Evolutionary conservation across 2,113 vertebrate species (phyloP).

Genomic region (Lasiurus cinereus): DNA sequence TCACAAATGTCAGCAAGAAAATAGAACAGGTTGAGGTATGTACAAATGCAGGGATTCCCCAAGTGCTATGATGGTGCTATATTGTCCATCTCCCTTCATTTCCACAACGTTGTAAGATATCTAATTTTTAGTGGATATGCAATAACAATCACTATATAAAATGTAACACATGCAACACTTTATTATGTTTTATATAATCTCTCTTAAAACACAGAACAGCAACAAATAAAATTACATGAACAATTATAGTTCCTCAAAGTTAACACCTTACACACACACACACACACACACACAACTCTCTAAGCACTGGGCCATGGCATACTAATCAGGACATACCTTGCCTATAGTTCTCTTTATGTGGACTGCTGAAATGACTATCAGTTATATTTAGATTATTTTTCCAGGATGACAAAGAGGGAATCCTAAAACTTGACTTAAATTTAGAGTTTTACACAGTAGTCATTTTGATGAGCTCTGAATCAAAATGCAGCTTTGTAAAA

Average conservation of each 20-base stretch:
- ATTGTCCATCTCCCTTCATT: slow-evolving; percentile 31
- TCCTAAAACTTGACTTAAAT: slow-evolving; percentile 23
- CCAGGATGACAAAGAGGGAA: neutral
- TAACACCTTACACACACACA: neutral
- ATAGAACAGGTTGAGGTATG: neutral
- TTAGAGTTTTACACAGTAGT: neutral
- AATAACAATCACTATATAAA: slow-evolving; percentile 18
- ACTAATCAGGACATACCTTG: neutral
- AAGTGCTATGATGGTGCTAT: neutral
- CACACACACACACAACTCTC: neutral
- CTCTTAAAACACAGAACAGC: slow-evolving; percentile 10
- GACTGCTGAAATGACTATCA: neutral
- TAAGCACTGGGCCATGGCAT: neutral
- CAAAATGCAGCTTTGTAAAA: neutral
- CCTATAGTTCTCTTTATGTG: neutral
- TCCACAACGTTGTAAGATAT: neutral
- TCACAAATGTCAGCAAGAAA: neutral
- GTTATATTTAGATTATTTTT: neutral
- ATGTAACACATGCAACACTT: neutral
- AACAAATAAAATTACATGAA: neutral
- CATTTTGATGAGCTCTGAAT: slow-evolving; percentile 4
- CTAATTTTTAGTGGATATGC: neutral
- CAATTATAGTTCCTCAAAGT: neutral
- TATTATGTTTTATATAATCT: slow-evolving; percentile 8
- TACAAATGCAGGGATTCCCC: neutral